Base-by-base conservation (phyloP, 2,888 invertebrate genomes). In the Drosophila recens region DNA sequence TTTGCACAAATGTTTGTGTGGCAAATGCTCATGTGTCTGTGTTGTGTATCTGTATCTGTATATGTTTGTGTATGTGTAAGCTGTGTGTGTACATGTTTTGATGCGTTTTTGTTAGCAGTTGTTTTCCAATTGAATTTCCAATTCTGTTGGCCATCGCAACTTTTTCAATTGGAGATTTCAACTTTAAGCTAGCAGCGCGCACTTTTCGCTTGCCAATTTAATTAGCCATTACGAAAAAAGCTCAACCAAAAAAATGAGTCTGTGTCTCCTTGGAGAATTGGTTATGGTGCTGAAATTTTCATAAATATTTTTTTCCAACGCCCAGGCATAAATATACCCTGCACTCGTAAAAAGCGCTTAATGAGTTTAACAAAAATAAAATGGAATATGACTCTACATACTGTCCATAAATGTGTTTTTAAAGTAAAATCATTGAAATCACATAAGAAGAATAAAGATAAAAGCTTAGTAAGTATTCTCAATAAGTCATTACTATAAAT, bases 111-210 rank as follows among this genome's bases (percentile, higher is more conserved):
- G 58, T 56, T 66, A 49, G 61, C 65, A 75, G 77, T 77, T 72
- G 74, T 69, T 79, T 89, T 89, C 79, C 85, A 84, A 87, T 89
- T 84, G 85, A 79, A 79, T 84, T 89, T 87, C 72, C 76, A 87
- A 89, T 85, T 82, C 66, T 51, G 64, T 54, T 80, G 73, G 61
- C 81, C 62, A 74, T 36, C 64, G 75, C 79, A 67, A 74, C 67
- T 65, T 85, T 72, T 72, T 72, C 75, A 79, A 87, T 81, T 87
- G 65, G 57, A 63, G 49, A 65, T 53, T 79, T 72, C 67, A 77
- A 56, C 73, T 61, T 67, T 34, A 72, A 51, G 63, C 61, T 48
- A 30, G 54, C 46, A 38, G 54, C 48, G 10, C 43, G 66, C 65
- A 54, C 67, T 68, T 51, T 66, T 52, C 49, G 46, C 61, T 70